Evolutionary conservation across 2,113 vertebrate species (phyloP).

Genomic region (Mastomys natalensis): DNA sequence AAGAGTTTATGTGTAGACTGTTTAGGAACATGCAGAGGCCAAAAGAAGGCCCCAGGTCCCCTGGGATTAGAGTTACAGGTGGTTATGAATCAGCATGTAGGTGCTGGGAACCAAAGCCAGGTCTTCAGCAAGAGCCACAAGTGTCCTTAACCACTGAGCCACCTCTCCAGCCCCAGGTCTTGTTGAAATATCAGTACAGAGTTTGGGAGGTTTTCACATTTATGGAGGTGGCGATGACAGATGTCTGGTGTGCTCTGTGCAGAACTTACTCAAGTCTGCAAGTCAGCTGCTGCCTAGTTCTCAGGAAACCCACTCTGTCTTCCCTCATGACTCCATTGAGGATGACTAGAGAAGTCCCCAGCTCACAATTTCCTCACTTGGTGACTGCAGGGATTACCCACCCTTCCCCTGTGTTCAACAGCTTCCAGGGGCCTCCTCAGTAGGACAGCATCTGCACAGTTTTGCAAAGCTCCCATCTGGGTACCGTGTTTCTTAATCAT

Average conservation of each 20-base stretch:
- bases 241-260: neutral
- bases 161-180: neutral
- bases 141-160: neutral
- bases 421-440: neutral
- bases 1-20: neutral
- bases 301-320: neutral
- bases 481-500: neutral
- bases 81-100: neutral
- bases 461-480: neutral
- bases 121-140: neutral
- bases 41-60: neutral
- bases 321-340: neutral
- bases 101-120: neutral
- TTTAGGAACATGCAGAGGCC: neutral
- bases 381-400: neutral
- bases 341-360: neutral
- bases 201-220: neutral
- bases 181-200: neutral
- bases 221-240: neutral
- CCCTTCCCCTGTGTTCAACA: neutral
- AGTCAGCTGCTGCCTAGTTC: neutral
- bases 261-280: neutral
- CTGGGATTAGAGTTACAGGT: neutral
- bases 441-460: no score
- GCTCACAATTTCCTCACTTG: neutral